These are phyloP conservation scores for Heliocidaris tuberculata DNA, from an alignment of 35 echinoderm and acorn worm genomes.

Conservation along the genomic window DNA sequence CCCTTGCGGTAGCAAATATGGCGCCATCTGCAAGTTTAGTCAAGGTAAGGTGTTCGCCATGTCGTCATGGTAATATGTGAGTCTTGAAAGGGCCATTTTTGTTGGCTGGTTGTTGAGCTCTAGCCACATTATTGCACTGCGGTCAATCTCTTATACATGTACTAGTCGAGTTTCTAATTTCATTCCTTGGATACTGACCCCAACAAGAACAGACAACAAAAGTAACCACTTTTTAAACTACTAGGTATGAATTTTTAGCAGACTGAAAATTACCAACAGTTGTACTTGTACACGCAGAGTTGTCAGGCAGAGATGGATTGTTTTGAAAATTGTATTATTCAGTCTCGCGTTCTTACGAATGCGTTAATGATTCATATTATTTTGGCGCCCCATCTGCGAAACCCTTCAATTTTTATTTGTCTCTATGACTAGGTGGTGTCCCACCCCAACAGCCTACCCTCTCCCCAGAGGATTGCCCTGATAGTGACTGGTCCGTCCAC, in stretches of 20 bases:
- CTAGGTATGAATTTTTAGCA: too few relatives aligned
- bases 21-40: conserved; percentile 30
- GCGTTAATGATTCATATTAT: background rate
- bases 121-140: background rate
- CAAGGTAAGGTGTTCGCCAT: background rate
- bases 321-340: too few relatives aligned
- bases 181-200: background rate
- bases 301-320: background rate
- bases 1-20: background rate
- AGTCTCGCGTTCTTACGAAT: background rate
- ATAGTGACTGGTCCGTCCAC: background rate
- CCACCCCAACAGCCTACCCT: conserved; percentile 29
- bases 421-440: background rate
- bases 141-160: too few relatives aligned
- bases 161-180: too few relatives aligned
- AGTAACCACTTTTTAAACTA: too few relatives aligned
- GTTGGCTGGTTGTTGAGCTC: background rate
- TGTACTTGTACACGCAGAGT: background rate
- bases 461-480: conserved; percentile 22
- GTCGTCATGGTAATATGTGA: background rate
- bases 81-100: too few relatives aligned
- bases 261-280: background rate
- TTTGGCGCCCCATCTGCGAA: background rate
- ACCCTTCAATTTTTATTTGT: background rate
- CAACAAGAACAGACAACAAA: background rate